Evolutionary conservation across 2,888 invertebrate species (phyloP), one percentile per base, ranked within the genome.

Genomic region (Papilio protenor): DNA sequence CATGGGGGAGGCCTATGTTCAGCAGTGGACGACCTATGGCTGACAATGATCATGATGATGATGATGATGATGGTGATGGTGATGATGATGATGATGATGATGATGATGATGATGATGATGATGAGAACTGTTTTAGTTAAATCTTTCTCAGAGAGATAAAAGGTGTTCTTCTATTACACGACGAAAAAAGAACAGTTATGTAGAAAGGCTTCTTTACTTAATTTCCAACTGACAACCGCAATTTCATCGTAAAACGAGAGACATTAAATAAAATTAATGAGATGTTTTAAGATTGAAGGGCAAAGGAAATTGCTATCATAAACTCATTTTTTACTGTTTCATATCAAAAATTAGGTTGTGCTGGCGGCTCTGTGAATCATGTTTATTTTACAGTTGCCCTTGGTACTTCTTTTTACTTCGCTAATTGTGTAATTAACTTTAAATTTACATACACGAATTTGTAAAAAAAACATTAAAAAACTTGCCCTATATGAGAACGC

Each of bases 201-300:
- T 10, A 45, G 16, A 69, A 69, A 45, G 45, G 21, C 12, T 45
- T 69, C 45, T 69, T 40, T 45, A 21, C n/a, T 33, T 45, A 45
- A 21, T 18, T 52, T 57, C 40, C n/a, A 75, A 10, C 14, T 75
- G n/a, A 45, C 23, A 23, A 18, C 69, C n/a, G 49, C 27, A 45
- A 75, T 69, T 70, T 52, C 6, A 1, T 55, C 21, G 75, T 40
- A 40, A 75, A 75, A 55, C 21, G 40, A 40, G 10, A 57, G 33
- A 71, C 11, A 47, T 47, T 57, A 55, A 52, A 59, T 45, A 40
- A 70, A 40, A 70, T 47, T 33, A 71, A 71, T 59, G 27, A 71
- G 59, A 59, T 70, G 47, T 71, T 76, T 76, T 21, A 76, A 11
- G 18, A 47, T 73, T 57, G 52, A 66, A 66, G 33, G 27, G 27